phyloP scores from a whole-genome alignment of 1,140 invertebrate genomes.

The Drosophila orosa region DNA sequence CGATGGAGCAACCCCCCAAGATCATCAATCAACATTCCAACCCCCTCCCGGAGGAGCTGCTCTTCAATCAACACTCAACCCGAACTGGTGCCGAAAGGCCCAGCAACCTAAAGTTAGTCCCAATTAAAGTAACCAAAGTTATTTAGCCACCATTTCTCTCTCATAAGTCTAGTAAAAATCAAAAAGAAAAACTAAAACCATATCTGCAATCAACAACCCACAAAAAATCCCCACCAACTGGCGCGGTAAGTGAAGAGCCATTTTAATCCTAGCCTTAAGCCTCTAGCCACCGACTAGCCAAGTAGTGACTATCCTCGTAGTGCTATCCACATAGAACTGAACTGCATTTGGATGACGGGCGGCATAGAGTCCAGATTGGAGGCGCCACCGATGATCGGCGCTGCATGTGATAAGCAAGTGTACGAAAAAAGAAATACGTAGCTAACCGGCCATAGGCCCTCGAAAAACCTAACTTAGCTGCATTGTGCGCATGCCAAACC shows the following conservation, averaged over 20 bases:
- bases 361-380: constrained; percentile 23
- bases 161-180: constrained; percentile 37
- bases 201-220: constrained; percentile 68
- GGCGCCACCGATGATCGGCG: constrained; percentile 29
- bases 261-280: constrained; percentile 55
- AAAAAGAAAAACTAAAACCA: constrained; percentile 33
- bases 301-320: constrained; percentile 45
- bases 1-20: constrained; percentile 27
- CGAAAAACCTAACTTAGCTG: constrained; percentile 54
- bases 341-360: constrained; percentile 42
- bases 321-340: constrained; percentile 48
- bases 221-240: constrained; percentile 56
- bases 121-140: constrained; percentile 37
- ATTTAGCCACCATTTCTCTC: constrained; percentile 48
- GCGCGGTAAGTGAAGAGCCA: constrained; percentile 77
- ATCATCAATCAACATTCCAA: constrained; percentile 46
- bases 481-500: constrained; percentile 73
- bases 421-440: constrained; percentile 40
- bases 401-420: constrained; percentile 54
- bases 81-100: constrained; percentile 18
- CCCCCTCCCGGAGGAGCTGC: constrained; percentile 21
- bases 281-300: constrained; percentile 54
- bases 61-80: constrained; percentile 74
- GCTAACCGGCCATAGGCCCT: constrained; percentile 51
- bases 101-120: constrained; percentile 42